Percentiles rank a stretch among this genome's conserved stretches.
Conservation (phyloP, 2,888 invertebrate species). For the Antheraea assamensis region DNA sequence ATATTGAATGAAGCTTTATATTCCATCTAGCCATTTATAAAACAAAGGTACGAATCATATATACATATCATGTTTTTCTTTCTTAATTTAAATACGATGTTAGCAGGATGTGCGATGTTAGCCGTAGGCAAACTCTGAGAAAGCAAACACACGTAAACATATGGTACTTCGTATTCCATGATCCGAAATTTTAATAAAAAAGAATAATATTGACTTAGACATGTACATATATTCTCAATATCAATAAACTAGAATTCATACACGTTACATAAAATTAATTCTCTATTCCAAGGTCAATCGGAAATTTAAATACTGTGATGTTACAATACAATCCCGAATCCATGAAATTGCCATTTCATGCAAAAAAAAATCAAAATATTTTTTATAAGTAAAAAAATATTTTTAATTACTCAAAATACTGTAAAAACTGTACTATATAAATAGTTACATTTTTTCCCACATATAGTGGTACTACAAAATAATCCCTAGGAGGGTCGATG, state of each 20-base stretch:
- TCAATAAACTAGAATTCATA: slow-evolving; percentile 1
- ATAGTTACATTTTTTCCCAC: too few relatives aligned
- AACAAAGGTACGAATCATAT: slow-evolving; percentile 18
- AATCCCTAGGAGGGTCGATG: too few relatives aligned
- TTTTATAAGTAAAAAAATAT: too few relatives aligned
- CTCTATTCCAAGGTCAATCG: neutral
- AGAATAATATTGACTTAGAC: slow-evolving; percentile 22
- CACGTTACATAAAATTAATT: slow-evolving; percentile 11
- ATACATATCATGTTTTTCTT: slow-evolving; percentile 16
- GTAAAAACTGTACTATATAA: too few relatives aligned
- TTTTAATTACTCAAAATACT: too few relatives aligned
- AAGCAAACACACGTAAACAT: slow-evolving; percentile 29
- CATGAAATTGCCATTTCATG: too few relatives aligned
- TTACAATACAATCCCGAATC: too few relatives aligned
- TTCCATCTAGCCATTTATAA: neutral
- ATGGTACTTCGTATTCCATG: slow-evolving; percentile 20
- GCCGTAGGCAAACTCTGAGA: slow-evolving; percentile 30
- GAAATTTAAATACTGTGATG: too few relatives aligned
- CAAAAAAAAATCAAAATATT: too few relatives aligned
- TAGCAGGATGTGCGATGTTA: slow-evolving; percentile 59
- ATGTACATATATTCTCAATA: slow-evolving; percentile 1
- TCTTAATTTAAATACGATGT: slow-evolving; percentile 41
- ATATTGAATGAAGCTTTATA: neutral
- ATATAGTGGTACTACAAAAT: too few relatives aligned
- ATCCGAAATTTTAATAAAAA: slow-evolving; percentile 23